phyloP scores from a whole-genome alignment of 2,113 vertebrate genomes.

The Myanophis thanlyinensis region DNA sequence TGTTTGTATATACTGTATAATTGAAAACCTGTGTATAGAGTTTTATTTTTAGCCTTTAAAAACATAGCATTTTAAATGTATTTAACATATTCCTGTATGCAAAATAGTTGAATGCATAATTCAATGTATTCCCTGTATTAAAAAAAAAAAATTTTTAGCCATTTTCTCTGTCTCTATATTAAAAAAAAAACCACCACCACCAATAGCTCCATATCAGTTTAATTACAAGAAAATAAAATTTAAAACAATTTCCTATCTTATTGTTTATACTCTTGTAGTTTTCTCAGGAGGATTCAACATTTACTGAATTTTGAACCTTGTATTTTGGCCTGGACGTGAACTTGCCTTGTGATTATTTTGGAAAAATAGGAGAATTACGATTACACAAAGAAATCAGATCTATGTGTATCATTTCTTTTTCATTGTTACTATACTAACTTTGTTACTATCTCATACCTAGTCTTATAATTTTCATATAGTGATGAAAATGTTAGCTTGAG shows the following conservation, averaged over 20 bases:
- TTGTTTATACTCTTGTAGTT: background rate
- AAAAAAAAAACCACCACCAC: too few relatives aligned
- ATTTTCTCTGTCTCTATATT: background rate
- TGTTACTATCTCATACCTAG: background rate
- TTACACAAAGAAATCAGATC: slow-evolving; percentile 18
- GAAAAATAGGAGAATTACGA: slow-evolving; percentile 3
- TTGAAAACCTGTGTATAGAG: too few relatives aligned
- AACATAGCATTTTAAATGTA: background rate
- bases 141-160: background rate
- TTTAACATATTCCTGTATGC: background rate
- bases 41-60: background rate
- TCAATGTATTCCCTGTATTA: background rate
- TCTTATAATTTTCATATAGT: slow-evolving; percentile 1
- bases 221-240: background rate
- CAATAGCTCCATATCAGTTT: background rate
- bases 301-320: background rate
- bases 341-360: background rate
- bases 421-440: background rate
- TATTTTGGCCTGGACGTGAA: background rate
- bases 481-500: background rate
- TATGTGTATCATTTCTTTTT: background rate
- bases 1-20: too few relatives aligned
- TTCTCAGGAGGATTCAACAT: background rate
- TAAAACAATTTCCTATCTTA: background rate
- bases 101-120: background rate